A percentile compares a stretch with the other conserved stretches of the same genome.
phyloP scores from a whole-genome alignment of 1,140 invertebrate species.

The Meloidogyne hapla region DNA sequence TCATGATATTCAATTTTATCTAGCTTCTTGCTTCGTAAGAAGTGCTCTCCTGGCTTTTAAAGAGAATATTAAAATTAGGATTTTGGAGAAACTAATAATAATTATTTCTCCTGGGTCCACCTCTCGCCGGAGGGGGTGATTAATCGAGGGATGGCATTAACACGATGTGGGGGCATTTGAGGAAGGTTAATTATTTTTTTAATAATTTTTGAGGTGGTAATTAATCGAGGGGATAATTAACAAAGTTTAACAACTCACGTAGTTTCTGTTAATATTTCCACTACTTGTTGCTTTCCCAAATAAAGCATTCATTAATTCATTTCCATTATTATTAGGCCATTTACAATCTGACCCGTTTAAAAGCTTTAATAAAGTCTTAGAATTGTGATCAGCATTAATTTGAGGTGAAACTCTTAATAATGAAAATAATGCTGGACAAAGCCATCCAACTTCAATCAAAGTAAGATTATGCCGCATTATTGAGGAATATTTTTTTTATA shows the following conservation, averaged over 20 bases:
- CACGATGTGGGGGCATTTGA: too few relatives aligned
- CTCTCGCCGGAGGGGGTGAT: too few relatives aligned
- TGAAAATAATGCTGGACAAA: slow-evolving; percentile 16
- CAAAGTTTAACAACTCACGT: background rate
- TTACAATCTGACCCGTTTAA: slow-evolving; percentile 9
- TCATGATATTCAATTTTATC: background rate
- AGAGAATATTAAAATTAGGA: background rate
- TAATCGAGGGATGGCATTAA: too few relatives aligned
- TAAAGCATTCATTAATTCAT: background rate
- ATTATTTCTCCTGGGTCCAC: too few relatives aligned
- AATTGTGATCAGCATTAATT: slow-evolving; percentile 16
- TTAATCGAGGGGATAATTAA: too few relatives aligned
- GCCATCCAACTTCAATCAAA: slow-evolving; percentile 23
- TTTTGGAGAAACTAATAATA: too few relatives aligned
- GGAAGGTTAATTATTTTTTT: too few relatives aligned
- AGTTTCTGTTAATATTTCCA: background rate
- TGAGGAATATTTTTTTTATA: too few relatives aligned
- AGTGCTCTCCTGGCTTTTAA: background rate
- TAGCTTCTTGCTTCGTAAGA: background rate
- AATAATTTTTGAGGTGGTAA: too few relatives aligned
- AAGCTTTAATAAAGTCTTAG: slow-evolving; percentile 17
- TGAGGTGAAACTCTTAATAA: slow-evolving; percentile 13
- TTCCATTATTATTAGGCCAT: background rate
- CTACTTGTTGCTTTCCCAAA: background rate
- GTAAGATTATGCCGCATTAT: slow-evolving; percentile 27